Conservation (phyloP, 1,140 invertebrate genomes). For the Holotrichia oblita region DNA sequence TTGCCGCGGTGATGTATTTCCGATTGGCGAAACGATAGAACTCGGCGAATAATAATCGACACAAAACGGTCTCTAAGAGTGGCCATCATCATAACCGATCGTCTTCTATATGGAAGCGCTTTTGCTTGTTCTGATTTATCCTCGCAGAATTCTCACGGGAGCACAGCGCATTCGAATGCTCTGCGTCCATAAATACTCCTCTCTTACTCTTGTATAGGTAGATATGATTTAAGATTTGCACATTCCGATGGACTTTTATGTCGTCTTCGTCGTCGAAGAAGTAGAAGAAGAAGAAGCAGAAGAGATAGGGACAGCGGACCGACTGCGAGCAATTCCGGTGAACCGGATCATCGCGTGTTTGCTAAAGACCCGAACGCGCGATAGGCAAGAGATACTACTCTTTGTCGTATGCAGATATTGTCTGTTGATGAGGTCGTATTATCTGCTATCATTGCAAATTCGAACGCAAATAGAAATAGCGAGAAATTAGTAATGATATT, state of each 20-base stretch:
- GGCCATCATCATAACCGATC: conserved; percentile 23
- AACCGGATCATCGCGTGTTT: not conserved
- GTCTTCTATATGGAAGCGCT: conserved; percentile 33
- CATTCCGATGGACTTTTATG: conserved; percentile 36
- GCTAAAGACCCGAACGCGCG: conserved; percentile 1
- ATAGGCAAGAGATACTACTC: not conserved
- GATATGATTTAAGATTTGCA: conserved; percentile 37
- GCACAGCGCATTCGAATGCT: conserved; percentile 1
- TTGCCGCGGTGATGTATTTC: conserved; percentile 35
- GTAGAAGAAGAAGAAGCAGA: not conserved
- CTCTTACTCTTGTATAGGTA: conserved; percentile 3
- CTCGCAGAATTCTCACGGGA: conserved; percentile 30
- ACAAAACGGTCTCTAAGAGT: conserved; percentile 20
- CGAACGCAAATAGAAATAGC: not conserved
- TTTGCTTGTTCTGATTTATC: conserved; percentile 32
- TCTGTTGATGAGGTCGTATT: not conserved
- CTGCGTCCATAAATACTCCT: conserved; percentile 28
- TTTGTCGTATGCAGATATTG: not conserved
- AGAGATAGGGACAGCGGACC: not conserved
- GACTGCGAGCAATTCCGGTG: conserved; percentile 4
- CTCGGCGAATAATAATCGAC: conserved; percentile 12
- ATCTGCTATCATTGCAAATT: not conserved
- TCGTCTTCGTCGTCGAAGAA: not conserved
- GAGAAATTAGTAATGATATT: not conserved
- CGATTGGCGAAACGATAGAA: conserved; percentile 28